These are phyloP conservation scores for Alectura lathami DNA, from an alignment of 2,113 vertebrate genomes.

Conservation along the genomic window DNA sequence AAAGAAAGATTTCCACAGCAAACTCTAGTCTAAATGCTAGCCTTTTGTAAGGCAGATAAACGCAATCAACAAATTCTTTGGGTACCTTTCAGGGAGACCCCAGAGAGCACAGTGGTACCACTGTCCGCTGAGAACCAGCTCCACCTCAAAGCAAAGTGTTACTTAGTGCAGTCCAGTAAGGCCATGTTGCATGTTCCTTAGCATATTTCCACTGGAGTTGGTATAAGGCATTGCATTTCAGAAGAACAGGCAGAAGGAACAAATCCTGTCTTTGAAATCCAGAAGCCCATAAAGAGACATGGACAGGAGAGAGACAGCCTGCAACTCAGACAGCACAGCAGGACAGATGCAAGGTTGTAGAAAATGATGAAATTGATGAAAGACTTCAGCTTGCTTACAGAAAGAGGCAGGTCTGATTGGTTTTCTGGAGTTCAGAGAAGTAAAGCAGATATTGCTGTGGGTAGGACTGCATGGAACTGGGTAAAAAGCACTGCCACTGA, in stretches of 20 bases:
- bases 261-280: neutral
- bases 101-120: neutral
- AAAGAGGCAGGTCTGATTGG: neutral
- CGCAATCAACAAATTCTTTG: neutral
- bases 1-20: neutral
- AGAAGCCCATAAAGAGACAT: neutral
- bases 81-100: neutral
- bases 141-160: neutral
- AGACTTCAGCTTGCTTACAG: neutral
- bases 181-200: neutral
- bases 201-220: neutral
- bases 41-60: neutral
- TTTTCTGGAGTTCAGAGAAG: neutral
- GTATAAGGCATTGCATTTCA: neutral
- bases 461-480: neutral
- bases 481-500: neutral
- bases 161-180: fast-evolving
- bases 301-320: neutral
- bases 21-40: neutral
- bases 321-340: neutral
- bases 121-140: neutral
- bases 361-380: neutral
- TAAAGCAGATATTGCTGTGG: neutral
- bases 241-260: neutral
- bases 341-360: neutral